These are phyloP conservation scores for Lamellibrachia satsuma DNA, from an alignment of 2,888 invertebrate genomes.

Conservation along the genomic window DNA sequence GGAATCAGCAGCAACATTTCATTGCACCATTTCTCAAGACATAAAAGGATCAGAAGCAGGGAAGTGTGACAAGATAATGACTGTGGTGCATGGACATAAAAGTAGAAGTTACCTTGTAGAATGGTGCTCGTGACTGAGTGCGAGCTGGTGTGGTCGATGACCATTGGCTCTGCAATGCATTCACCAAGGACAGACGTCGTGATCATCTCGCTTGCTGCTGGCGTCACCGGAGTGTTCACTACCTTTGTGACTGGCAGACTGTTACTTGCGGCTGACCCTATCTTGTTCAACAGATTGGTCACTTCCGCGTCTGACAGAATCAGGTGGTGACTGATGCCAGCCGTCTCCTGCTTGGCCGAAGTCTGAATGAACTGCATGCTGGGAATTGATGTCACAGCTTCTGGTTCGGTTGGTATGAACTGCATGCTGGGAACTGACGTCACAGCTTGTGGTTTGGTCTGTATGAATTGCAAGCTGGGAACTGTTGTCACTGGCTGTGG, in stretches of 20 bases:
- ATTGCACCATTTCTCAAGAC: not conserved
- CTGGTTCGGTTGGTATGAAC: not conserved
- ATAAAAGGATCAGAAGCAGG: not conserved
- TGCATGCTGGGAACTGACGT: not conserved
- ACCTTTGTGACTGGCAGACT: not conserved
- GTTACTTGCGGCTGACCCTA: not conserved
- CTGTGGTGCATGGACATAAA: too few species aligned
- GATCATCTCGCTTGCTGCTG: not conserved
- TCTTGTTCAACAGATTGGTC: not conserved
- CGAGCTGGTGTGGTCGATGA: not conserved
- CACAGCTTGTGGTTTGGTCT: not conserved
- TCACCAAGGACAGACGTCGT: not conserved
- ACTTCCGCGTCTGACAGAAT: not conserved
- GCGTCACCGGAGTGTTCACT: not conserved
- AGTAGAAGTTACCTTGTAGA: not conserved
- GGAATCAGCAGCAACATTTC: not conserved
- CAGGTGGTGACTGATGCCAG: not conserved
- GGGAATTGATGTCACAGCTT: not conserved
- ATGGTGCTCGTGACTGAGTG: not conserved
- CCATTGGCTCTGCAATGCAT: not conserved
- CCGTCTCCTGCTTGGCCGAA: not conserved
- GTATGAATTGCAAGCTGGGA: not conserved
- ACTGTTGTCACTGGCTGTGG: not conserved
- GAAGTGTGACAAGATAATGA: not conserved
- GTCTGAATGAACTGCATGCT: constrained; percentile 11